These are phyloP conservation scores for Drosophila pandora DNA, from an alignment of 1,140 invertebrate genomes.

Conservation along the genomic window DNA sequence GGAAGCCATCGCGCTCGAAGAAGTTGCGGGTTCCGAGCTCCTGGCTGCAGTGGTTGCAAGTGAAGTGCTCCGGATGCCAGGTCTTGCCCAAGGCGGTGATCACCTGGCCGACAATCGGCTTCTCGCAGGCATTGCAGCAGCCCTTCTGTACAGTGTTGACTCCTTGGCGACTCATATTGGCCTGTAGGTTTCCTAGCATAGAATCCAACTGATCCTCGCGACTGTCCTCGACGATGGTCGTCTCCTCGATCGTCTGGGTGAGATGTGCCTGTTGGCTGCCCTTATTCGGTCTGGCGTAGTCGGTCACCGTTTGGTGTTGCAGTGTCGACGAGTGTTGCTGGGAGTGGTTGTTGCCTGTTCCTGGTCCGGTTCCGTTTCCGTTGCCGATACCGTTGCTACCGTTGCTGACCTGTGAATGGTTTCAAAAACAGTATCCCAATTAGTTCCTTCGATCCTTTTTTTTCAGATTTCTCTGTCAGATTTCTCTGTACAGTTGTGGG, in stretches of 20 bases:
- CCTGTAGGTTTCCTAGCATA: constrained; percentile 91
- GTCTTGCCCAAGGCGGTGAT: constrained; percentile 97
- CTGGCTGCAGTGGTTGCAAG: constrained; percentile 97
- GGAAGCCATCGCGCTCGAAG: constrained; percentile 97
- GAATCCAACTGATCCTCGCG: constrained; percentile 91
- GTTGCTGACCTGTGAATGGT: constrained; percentile 85
- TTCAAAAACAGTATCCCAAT: not conserved
- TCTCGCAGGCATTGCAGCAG: constrained; percentile 98
- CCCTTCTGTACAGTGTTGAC: constrained; percentile 99
- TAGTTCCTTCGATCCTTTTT: constrained; percentile 6
- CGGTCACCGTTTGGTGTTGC: constrained; percentile 86
- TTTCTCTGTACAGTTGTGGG: not conserved
- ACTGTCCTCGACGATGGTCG: constrained; percentile 77
- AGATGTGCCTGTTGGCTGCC: constrained; percentile 84
- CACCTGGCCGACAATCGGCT: constrained; percentile 98
- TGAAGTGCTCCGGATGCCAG: constrained; percentile 99
- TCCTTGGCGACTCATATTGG: constrained; percentile 98
- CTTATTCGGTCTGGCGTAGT: constrained; percentile 90
- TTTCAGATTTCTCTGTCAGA: no score
- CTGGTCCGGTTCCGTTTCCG: constrained; percentile 36
- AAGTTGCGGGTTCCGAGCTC: constrained; percentile 99
- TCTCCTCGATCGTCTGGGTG: constrained; percentile 84
- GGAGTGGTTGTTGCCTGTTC: constrained; percentile 32
- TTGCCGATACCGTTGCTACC: constrained; percentile 53
- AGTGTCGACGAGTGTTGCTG: constrained; percentile 54